A percentile compares a stretch with the other conserved stretches of the same genome.
phyloP scores from a whole-genome alignment of 2,888 invertebrate genomes.

The Phaonia tiefii region DNA sequence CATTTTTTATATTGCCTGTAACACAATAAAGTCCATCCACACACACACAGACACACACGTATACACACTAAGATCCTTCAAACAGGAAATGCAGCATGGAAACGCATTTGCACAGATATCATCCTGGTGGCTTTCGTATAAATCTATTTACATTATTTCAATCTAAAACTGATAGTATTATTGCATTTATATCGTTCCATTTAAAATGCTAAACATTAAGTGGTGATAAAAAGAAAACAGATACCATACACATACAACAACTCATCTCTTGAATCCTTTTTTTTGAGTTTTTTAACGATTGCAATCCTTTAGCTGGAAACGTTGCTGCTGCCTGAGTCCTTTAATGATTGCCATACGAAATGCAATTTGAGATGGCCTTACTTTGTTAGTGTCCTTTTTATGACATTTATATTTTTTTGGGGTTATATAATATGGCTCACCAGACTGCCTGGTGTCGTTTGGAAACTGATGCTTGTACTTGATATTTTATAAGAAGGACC shows the following conservation, averaged over 20 bases:
- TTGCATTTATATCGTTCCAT: conserved; percentile 46
- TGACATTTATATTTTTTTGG: background rate
- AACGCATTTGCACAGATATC: no score
- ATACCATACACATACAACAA: background rate
- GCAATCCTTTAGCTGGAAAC: conserved; percentile 13
- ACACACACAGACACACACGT: background rate
- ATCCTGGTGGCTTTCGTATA: background rate
- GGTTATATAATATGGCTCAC: background rate
- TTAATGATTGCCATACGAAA: conserved; percentile 45
- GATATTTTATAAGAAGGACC: background rate
- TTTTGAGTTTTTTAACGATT: conserved; percentile 18
- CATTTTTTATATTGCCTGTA: background rate
- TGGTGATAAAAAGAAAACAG: background rate
- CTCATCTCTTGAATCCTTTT: conserved; percentile 15
- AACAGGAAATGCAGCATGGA: no score
- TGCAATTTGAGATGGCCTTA: conserved; percentile 34
- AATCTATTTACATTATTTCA: conserved; percentile 19
- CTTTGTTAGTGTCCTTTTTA: background rate
- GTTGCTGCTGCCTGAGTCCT: background rate
- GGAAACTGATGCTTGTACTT: background rate
- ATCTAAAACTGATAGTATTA: conserved; percentile 45
- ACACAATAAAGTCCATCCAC: no score
- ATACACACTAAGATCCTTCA: background rate
- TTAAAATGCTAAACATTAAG: background rate
- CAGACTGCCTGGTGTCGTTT: conserved; percentile 61